Conservation (phyloP, 1,140 invertebrate genomes). For the Oreohelix idahoensis region DNA sequence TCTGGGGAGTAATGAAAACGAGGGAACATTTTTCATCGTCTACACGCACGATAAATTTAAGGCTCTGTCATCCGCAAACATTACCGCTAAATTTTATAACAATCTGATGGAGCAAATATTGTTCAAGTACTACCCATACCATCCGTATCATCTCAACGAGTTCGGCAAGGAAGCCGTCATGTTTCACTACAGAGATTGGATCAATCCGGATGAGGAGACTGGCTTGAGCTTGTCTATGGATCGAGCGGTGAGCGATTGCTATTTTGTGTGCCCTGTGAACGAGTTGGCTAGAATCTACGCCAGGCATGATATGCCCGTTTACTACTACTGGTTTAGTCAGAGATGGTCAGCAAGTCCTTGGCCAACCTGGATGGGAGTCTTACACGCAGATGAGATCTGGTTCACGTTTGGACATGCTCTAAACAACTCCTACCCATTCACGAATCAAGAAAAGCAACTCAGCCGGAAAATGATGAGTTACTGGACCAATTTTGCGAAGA, state of each 20-base stretch:
- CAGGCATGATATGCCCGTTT: conserved; percentile 83
- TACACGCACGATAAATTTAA: conserved; percentile 78
- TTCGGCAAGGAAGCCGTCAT: conserved; percentile 88
- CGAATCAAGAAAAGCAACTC: conserved; percentile 87
- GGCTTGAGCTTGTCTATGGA: conserved; percentile 89
- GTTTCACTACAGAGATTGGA: conserved; percentile 94
- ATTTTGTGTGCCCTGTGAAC: conserved; percentile 96
- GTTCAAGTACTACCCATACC: conserved; percentile 61
- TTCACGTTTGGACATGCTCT: conserved; percentile 92
- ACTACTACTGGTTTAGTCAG: conserved; percentile 96
- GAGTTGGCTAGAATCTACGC: conserved; percentile 92
- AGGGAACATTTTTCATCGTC: conserved; percentile 91
- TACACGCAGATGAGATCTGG: conserved; percentile 97
- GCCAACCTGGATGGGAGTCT: conserved; percentile 95
- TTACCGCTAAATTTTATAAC: background rate
- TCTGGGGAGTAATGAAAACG: conserved; percentile 91
- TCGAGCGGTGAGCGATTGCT: conserved; percentile 96
- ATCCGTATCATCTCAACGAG: conserved; percentile 78
- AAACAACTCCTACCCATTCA: conserved; percentile 85
- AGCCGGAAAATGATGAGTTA: conserved; percentile 93
- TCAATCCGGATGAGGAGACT: conserved; percentile 87
- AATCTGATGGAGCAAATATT: background rate
- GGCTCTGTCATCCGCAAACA: background rate
- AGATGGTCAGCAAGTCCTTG: conserved; percentile 86
- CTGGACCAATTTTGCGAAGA: conserved; percentile 94